These are phyloP conservation scores for Saccopteryx bilineata DNA, from an alignment of 2,113 vertebrate species.

Conservation along the genomic window DNA sequence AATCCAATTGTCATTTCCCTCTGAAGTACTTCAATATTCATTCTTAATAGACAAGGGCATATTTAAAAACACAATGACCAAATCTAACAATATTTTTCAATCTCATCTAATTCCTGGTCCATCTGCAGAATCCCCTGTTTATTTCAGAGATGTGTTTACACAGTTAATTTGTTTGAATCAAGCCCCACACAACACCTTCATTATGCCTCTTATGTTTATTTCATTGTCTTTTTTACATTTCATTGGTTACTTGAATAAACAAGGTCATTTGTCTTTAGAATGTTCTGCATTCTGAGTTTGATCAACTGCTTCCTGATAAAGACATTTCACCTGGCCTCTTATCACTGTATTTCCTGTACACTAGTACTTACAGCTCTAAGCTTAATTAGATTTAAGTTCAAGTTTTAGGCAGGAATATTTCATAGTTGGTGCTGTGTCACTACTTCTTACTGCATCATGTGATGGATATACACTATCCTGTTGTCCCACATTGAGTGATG, in stretches of 20 bases:
- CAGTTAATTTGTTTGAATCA: neutral
- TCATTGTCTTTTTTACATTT: neutral
- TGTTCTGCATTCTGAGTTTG: neutral
- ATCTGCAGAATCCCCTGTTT: neutral
- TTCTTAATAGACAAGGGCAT: neutral
- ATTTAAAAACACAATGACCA: neutral
- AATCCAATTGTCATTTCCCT: constrained; percentile 13
- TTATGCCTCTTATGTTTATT: neutral
- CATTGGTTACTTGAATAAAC: neutral
- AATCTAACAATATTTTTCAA: neutral
- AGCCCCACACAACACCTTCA: neutral
- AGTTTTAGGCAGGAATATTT: neutral
- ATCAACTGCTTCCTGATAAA: neutral
- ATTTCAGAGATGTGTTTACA: neutral
- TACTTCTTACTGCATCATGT: neutral
- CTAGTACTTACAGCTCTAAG: neutral
- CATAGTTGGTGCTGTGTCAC: neutral
- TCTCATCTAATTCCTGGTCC: neutral
- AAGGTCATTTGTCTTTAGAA: neutral
- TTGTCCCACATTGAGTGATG: neutral
- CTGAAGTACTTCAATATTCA: neutral
- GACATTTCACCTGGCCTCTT: neutral
- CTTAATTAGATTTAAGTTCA: neutral
- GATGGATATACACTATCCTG: neutral
- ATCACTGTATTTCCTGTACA: neutral